A percentile compares a stretch with the other conserved stretches of the same genome.
Conservation (phyloP, 2,888 invertebrate species). For the Hipparchia semele region DNA sequence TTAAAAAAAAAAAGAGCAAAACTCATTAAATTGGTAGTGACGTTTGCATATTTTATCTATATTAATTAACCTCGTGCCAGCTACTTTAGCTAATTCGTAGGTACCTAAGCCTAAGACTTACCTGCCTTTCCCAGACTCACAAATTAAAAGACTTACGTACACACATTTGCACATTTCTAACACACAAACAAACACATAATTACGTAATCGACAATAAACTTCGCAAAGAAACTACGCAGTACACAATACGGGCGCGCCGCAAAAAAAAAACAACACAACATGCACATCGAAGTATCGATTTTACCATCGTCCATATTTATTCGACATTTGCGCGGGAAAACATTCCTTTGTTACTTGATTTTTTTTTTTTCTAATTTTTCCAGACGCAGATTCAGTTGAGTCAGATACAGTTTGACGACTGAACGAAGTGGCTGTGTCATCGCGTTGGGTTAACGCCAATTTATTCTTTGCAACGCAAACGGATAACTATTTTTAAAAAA, state of each 20-base stretch:
- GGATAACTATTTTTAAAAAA: neutral
- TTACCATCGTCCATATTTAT: slow-evolving; percentile 71
- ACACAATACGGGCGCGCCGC: slow-evolving; percentile 47
- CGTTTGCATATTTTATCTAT: neutral
- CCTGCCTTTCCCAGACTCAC: neutral
- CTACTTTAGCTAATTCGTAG: neutral
- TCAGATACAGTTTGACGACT: slow-evolving; percentile 58
- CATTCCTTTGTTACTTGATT: slow-evolving; percentile 55
- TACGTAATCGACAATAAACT: slow-evolving; percentile 71
- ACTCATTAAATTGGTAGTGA: neutral
- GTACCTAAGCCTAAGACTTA: neutral
- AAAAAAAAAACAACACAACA: slow-evolving; percentile 49
- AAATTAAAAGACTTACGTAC: slow-evolving; percentile 13
- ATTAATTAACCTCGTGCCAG: neutral
- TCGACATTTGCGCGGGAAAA: slow-evolving; percentile 62
- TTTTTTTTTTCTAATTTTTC: slow-evolving; percentile 48
- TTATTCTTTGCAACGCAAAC: slow-evolving; percentile 36
- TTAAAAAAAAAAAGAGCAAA: neutral
- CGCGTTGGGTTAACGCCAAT: slow-evolving; percentile 62
- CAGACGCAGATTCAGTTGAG: slow-evolving; percentile 52
- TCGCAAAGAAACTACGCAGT: slow-evolving; percentile 52
- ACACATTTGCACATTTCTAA: slow-evolving; percentile 17
- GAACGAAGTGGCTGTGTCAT: slow-evolving; percentile 58
- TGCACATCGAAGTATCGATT: slow-evolving; percentile 43
- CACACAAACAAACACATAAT: slow-evolving; percentile 51